Evolutionary conservation across 1,140 invertebrate genomes (phyloP), one percentile per base, ranked within the genome.

Genomic region (Zaprionus tsacasi): DNA sequence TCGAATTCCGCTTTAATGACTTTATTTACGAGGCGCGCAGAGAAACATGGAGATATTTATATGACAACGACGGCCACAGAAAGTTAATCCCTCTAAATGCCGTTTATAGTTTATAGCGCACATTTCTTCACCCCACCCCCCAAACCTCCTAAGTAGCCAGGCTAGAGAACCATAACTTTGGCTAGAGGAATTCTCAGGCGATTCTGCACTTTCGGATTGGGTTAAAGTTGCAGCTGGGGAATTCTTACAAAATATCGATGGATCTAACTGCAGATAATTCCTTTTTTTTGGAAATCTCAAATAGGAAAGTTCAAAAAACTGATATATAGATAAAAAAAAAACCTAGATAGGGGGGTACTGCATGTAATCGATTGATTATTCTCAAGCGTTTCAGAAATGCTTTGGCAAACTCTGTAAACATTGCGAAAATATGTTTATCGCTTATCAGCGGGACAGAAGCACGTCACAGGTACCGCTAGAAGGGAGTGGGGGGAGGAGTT

Each of bases 61-160:
- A 76, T 81, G 75, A 64, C 78, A 80, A 77, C 70, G 78, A 70
- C 75, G 85, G 81, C 85, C 85, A 88, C 85, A 89, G 83, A 89
- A 88, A 88, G 85, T 88, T 89, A 88, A 88, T 88, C 85, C 81
- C 75, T 74, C 85, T 88, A 83, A 88, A 88, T 89, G 85, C 85
- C 81, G 81, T 76, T 88, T 82, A 87, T 87, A 87, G 83, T 87
- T 87, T 87, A 89, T 87, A 83, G 82, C 87, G 75, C 74, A 72
- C 79, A 64, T 58, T 64, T 63, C 36, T 63, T 52, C 17, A 33
- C 36, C 30, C 45, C n/a, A n/a, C n/a, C n/a, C n/a, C n/a, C n/a
- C n/a, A n/a, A n/a, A n/a, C n/a, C 21, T 21, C 21, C 7, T 54
- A 21, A 30, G 60, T 38, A 61, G 36, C 48, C 70, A 36, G 7